Evolutionary conservation across 1,140 invertebrate genomes (phyloP).

Genomic region (Nasonia giraulti): DNA sequence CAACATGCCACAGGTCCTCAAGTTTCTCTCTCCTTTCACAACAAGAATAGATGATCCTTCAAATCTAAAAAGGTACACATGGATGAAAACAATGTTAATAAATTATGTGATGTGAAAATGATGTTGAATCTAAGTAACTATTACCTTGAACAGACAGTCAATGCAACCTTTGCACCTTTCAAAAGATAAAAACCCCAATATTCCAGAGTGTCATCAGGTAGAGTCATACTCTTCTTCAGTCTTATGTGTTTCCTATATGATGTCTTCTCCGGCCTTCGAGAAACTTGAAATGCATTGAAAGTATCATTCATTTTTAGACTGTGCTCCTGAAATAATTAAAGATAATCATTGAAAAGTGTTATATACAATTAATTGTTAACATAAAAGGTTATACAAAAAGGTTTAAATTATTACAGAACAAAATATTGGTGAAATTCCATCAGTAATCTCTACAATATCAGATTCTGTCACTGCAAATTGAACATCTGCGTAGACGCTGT

Average conservation of each 20-base stretch:
- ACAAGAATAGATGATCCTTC: slow-evolving; percentile 85
- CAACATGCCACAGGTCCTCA: slow-evolving; percentile 84
- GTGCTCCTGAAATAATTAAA: slow-evolving; percentile 76
- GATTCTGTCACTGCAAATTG: slow-evolving; percentile 85
- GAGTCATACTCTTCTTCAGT: slow-evolving; percentile 85
- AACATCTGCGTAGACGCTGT: slow-evolving; percentile 83
- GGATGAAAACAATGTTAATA: background rate
- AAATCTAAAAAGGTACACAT: slow-evolving; percentile 68
- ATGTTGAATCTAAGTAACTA: background rate
- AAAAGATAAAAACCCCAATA: slow-evolving; percentile 93
- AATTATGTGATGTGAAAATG: slow-evolving; percentile 19
- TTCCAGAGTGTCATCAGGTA: slow-evolving; percentile 89
- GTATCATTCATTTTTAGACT: slow-evolving; percentile 84
- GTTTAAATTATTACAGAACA: slow-evolving; percentile 75
- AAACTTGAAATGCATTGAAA: slow-evolving; percentile 89
- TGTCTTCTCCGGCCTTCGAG: slow-evolving; percentile 80
- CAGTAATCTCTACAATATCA: slow-evolving; percentile 85
- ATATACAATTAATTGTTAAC: background rate
- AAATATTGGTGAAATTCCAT: slow-evolving; percentile 86
- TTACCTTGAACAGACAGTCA: slow-evolving; percentile 87
- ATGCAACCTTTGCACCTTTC: slow-evolving; percentile 82
- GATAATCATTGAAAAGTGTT: slow-evolving; percentile 42
- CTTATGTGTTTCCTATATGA: slow-evolving; percentile 83
- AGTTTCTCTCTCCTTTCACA: slow-evolving; percentile 83
- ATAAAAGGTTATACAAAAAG: slow-evolving; percentile 68